phyloP scores from a whole-genome alignment of 1,140 invertebrate genomes.

The Drosophila ironensis region DNA sequence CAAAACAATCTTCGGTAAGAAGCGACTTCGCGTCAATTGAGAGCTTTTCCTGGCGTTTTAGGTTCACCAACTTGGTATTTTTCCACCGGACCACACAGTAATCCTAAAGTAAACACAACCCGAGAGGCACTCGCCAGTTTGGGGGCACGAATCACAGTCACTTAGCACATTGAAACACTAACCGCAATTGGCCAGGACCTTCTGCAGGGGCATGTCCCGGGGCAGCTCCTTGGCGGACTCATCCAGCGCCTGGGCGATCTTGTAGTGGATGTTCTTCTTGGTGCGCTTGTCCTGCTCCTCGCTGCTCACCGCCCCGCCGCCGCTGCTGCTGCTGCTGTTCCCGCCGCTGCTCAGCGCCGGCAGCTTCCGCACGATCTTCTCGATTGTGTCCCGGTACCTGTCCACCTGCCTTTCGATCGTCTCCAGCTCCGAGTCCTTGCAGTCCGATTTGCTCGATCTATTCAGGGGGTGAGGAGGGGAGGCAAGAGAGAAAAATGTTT shows the following conservation, averaged over 20 bases:
- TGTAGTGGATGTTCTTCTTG: constrained; percentile 84
- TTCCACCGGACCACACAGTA: too few relatives aligned
- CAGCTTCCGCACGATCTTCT: constrained; percentile 87
- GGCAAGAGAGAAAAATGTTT: constrained; percentile 14
- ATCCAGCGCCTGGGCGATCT: constrained; percentile 84
- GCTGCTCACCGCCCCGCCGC: constrained; percentile 80
- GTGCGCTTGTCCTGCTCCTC: constrained; percentile 90
- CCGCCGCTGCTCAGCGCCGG: constrained; percentile 76
- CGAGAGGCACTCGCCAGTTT: too few relatives aligned
- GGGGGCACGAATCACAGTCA: neutral
- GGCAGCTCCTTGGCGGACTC: constrained; percentile 85
- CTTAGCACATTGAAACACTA: constrained; percentile 72
- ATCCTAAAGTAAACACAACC: too few relatives aligned
- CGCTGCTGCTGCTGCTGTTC: constrained; percentile 45
- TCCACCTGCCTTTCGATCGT: constrained; percentile 94
- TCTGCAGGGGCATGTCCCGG: constrained; percentile 83
- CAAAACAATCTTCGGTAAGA: too few relatives aligned
- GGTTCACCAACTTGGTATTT: too few relatives aligned
- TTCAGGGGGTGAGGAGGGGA: constrained; percentile 8
- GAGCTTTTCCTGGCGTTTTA: too few relatives aligned
- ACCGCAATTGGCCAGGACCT: constrained; percentile 85
- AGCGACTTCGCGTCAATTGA: too few relatives aligned
- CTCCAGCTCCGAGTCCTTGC: constrained; percentile 94
- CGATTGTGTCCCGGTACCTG: constrained; percentile 89
- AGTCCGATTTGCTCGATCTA: constrained; percentile 88